phyloP scores from a whole-genome alignment of 1,140 invertebrate species.

The Acromyrmex echinatior region DNA sequence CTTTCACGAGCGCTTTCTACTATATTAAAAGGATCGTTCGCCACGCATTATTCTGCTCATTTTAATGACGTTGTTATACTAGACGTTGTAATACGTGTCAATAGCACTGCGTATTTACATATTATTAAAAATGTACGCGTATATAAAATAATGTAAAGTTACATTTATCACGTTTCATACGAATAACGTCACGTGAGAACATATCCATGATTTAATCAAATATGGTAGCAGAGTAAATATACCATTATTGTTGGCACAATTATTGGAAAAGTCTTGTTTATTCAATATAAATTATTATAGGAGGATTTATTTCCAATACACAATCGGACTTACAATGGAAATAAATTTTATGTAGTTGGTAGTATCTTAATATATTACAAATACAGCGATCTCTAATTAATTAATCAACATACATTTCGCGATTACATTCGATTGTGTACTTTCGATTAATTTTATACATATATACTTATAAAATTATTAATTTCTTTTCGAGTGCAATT shows the following conservation, averaged over 20 bases:
- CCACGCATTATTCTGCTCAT: not conserved
- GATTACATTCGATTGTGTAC: not conserved
- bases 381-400: not conserved
- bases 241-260: conserved; percentile 5
- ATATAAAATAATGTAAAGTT: not conserved
- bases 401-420: conserved; percentile 9
- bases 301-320: conserved; percentile 15
- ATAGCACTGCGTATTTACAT: not conserved
- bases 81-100: not conserved
- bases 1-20: conserved; percentile 28
- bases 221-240: conserved; percentile 17
- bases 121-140: not conserved
- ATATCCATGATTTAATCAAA: conserved; percentile 9
- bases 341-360: conserved; percentile 9
- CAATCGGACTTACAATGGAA: not conserved
- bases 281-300: conserved; percentile 16
- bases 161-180: conserved; percentile 30
- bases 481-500: not conserved
- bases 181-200: not conserved
- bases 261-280: conserved; percentile 41
- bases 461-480: not conserved
- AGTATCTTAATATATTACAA: not conserved
- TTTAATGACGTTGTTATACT: conserved; percentile 40
- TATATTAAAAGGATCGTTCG: conserved; percentile 19
- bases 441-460: not conserved